Evolutionary conservation across 2,113 vertebrate species (phyloP).

Genomic region (Myotis yumanensis): DNA sequence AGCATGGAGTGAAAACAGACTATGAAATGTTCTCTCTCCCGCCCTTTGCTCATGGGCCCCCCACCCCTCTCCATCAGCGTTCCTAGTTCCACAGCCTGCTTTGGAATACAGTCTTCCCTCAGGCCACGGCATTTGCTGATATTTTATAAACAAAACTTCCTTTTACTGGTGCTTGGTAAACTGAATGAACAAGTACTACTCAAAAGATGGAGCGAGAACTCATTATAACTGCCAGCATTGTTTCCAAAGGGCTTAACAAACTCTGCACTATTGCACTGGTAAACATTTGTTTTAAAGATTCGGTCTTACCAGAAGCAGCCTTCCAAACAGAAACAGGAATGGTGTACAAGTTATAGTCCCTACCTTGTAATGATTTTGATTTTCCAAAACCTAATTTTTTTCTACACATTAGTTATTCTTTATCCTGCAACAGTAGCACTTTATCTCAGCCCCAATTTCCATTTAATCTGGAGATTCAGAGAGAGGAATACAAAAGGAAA

Average conservation of each 20-base stretch:
- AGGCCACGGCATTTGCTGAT: background rate
- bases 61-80: rapidly evolving
- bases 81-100: background rate
- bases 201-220: background rate
- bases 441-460: background rate
- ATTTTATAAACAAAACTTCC: background rate
- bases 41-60: background rate
- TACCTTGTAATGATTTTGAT: background rate
- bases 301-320: conserved; percentile 8
- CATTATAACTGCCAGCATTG: background rate
- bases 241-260: background rate
- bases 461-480: background rate
- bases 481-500: background rate
- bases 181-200: background rate
- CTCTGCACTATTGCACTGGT: background rate
- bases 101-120: background rate
- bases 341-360: background rate
- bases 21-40: background rate
- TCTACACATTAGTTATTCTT: background rate
- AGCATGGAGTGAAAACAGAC: background rate
- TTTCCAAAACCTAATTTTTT: background rate
- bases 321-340: background rate
- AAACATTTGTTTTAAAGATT: background rate
- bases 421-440: background rate
- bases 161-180: background rate